A percentile compares a stretch with the other conserved stretches of the same genome.
phyloP scores from a whole-genome alignment of 2,888 invertebrate genomes.

The Apoderus coryli region DNA sequence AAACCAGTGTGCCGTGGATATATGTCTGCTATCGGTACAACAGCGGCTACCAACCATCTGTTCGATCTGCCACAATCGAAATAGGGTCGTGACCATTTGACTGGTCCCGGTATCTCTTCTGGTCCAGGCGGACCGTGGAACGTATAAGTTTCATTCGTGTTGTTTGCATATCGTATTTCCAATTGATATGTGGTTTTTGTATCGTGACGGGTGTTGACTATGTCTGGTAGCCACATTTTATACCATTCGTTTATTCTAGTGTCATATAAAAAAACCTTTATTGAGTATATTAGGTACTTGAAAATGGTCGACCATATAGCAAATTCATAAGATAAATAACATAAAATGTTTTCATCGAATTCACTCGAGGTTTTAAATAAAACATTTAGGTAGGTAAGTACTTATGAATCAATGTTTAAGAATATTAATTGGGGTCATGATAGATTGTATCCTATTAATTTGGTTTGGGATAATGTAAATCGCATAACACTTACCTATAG shows the following conservation, averaged over 20 bases:
- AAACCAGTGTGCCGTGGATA: slow-evolving; percentile 88
- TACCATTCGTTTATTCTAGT: slow-evolving; percentile 95
- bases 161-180: slow-evolving; percentile 84
- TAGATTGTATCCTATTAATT: too few relatives aligned
- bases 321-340: too few relatives aligned
- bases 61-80: slow-evolving; percentile 93
- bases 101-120: slow-evolving; percentile 83
- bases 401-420: too few relatives aligned
- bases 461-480: too few relatives aligned
- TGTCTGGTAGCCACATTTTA: slow-evolving; percentile 79
- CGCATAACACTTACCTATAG: too few relatives aligned
- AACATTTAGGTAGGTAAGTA: too few relatives aligned
- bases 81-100: slow-evolving; percentile 88
- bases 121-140: slow-evolving; percentile 88
- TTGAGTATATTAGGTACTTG: too few relatives aligned
- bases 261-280: too few relatives aligned
- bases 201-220: slow-evolving; percentile 64
- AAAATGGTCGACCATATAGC: too few relatives aligned
- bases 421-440: too few relatives aligned
- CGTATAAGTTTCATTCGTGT: slow-evolving; percentile 91
- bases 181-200: slow-evolving; percentile 82
- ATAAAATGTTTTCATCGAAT: too few relatives aligned
- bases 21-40: slow-evolving; percentile 89
- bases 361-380: too few relatives aligned
- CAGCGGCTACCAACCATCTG: slow-evolving; percentile 89